Percentiles rank a stretch among this genome's conserved stretches.
Evolutionary conservation across 2,888 invertebrate genomes (phyloP).

Genomic region (Drosophila longiperda): DNA sequence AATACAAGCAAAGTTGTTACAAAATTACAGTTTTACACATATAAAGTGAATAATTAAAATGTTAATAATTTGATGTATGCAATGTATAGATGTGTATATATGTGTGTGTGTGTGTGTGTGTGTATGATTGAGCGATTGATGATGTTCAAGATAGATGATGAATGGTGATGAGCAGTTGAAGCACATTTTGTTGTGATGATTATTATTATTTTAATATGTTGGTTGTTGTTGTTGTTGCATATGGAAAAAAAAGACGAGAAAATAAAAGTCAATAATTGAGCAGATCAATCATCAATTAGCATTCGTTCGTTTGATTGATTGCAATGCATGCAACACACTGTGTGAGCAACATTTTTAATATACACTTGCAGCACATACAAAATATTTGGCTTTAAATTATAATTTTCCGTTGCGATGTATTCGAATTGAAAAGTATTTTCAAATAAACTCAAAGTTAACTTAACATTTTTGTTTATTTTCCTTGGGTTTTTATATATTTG

Average conservation of each 20-base stretch:
- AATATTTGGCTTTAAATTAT: background rate
- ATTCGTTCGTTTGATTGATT: conserved; percentile 36
- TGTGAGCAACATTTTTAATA: conserved; percentile 7
- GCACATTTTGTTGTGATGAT: conserved; percentile 27
- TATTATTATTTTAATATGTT: conserved; percentile 15
- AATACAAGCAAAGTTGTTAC: conserved; percentile 38
- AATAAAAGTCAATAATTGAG: conserved; percentile 37
- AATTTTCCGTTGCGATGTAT: background rate
- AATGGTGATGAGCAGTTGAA: conserved; percentile 32
- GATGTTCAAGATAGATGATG: conserved; percentile 21
- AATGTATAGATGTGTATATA: conserved; percentile 17
- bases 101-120: conserved; percentile 4
- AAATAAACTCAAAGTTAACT: background rate
- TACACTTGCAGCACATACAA: conserved; percentile 15
- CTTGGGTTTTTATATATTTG: background rate
- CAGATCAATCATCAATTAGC: conserved; percentile 15
- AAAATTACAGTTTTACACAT: conserved; percentile 58
- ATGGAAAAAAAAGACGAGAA: conserved; percentile 50
- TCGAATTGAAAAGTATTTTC: background rate
- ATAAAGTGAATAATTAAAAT: conserved; percentile 15
- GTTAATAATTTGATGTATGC: conserved; percentile 22
- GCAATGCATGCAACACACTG: conserved; percentile 40
- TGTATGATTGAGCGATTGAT: conserved; percentile 27
- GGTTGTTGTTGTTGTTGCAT: conserved; percentile 43
- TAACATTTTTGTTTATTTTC: too few relatives aligned